Evolutionary conservation across 2,797 vertebrate genomes (phyloP).

Genomic region (Bryconaethiops microstoma): DNA sequence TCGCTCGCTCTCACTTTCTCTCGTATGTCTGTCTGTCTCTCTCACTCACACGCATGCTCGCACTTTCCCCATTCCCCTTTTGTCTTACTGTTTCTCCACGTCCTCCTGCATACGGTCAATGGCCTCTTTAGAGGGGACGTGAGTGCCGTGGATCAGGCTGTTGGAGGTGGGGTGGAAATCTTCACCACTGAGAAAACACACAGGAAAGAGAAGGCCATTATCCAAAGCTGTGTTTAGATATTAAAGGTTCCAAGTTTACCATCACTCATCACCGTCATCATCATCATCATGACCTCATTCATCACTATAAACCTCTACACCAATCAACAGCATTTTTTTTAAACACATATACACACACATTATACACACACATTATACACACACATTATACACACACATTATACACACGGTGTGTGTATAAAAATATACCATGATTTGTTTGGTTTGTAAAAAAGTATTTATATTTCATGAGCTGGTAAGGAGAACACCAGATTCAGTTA

Average conservation of each 20-base stretch:
- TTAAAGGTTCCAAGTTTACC: background rate
- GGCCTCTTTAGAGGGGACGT: constrained; percentile 87
- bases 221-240: background rate
- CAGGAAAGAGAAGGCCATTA: constrained; percentile 17
- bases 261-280: background rate
- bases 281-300: background rate
- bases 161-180: constrained; percentile 93
- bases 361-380: no score
- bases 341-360: no score
- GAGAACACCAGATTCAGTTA: no score
- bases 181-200: constrained; percentile 80
- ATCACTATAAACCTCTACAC: background rate
- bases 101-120: constrained; percentile 94
- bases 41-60: constrained; percentile 6
- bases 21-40: no score
- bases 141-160: constrained; percentile 92
- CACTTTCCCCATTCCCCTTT: background rate
- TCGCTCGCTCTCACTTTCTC: no score
- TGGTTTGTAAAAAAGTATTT: no score
- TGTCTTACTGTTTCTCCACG: constrained; percentile 95
- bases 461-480: no score
- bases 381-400: no score
- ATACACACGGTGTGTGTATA: no score
- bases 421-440: no score
- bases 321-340: background rate